A percentile compares a stretch with the other conserved stretches of the same genome.
Evolutionary conservation across 2,797 vertebrate species (phyloP).

Genomic region (Botia kubotai): DNA sequence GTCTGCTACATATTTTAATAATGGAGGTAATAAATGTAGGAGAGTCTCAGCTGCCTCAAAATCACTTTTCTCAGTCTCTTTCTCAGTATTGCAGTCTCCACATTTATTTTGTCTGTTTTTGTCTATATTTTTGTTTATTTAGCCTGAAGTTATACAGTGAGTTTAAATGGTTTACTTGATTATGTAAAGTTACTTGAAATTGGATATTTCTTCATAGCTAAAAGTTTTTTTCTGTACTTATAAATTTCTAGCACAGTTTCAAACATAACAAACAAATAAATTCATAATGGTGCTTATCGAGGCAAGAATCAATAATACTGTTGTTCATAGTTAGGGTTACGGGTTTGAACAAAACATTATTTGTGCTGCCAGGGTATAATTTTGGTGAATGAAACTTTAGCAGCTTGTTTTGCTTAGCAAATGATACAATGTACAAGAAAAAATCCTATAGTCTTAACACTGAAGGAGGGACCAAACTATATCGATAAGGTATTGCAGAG

Average conservation of each 20-base stretch:
- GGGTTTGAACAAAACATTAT: background rate
- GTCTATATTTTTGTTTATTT: background rate
- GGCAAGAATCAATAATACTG: background rate
- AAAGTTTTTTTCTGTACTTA: background rate
- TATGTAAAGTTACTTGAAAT: slow-evolving; percentile 6
- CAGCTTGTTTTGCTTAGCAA: too few species aligned
- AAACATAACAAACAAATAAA: background rate
- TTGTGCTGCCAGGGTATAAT: too few species aligned
- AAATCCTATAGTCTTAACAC: too few species aligned
- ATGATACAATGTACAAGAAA: too few species aligned
- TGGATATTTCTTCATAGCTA: background rate
- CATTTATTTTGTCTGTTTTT: background rate
- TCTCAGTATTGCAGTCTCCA: background rate
- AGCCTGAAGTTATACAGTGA: background rate
- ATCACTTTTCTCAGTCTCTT: slow-evolving; percentile 1
- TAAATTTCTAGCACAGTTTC: background rate
- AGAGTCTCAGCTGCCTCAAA: slow-evolving; percentile 25
- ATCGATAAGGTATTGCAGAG: too few species aligned
- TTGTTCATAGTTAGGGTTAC: background rate
- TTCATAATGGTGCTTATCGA: background rate
- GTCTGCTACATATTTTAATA: slow-evolving; percentile 3
- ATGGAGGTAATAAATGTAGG: slow-evolving; percentile 44
- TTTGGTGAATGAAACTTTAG: too few species aligned
- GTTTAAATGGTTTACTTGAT: background rate
- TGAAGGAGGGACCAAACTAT: too few species aligned